phyloP scores from a whole-genome alignment of 2,888 invertebrate genomes.

The Lottia scabra region DNA sequence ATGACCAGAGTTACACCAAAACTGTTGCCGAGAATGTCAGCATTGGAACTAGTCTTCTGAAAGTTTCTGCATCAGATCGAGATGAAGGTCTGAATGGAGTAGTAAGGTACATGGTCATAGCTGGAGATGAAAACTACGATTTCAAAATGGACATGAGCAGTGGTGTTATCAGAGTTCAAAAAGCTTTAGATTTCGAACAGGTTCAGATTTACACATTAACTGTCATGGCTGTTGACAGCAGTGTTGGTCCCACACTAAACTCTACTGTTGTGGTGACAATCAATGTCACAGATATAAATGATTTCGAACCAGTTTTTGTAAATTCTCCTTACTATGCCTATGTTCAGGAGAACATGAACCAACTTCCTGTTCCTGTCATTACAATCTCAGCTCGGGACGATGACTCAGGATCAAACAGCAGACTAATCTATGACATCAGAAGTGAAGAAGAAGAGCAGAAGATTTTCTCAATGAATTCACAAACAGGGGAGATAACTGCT shows the following conservation, averaged over 20 bases:
- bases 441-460: slow-evolving; percentile 90
- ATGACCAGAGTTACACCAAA: slow-evolving; percentile 49
- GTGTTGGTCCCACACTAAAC: slow-evolving; percentile 73
- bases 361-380: slow-evolving; percentile 72
- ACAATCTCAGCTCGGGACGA: slow-evolving; percentile 89
- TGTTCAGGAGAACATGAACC: slow-evolving; percentile 81
- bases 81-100: slow-evolving; percentile 72
- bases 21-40: slow-evolving; percentile 66
- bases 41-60: slow-evolving; percentile 62
- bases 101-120: slow-evolving; percentile 88
- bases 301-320: slow-evolving; percentile 91
- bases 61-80: slow-evolving; percentile 61
- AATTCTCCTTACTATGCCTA: slow-evolving; percentile 95
- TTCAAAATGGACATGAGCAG: slow-evolving; percentile 79
- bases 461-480: slow-evolving; percentile 78
- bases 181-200: slow-evolving; percentile 93
- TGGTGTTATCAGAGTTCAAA: slow-evolving; percentile 89
- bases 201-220: slow-evolving; percentile 85
- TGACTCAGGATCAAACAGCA: slow-evolving; percentile 89
- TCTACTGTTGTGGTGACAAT: slow-evolving; percentile 81
- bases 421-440: slow-evolving; percentile 92
- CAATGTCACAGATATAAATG: slow-evolving; percentile 90
- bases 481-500: slow-evolving; percentile 75
- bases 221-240: slow-evolving; percentile 82
- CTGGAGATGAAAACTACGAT: slow-evolving; percentile 78